Base-by-base conservation (phyloP, 2,888 invertebrate species). In the Lasioglossum zephyrum region DNA sequence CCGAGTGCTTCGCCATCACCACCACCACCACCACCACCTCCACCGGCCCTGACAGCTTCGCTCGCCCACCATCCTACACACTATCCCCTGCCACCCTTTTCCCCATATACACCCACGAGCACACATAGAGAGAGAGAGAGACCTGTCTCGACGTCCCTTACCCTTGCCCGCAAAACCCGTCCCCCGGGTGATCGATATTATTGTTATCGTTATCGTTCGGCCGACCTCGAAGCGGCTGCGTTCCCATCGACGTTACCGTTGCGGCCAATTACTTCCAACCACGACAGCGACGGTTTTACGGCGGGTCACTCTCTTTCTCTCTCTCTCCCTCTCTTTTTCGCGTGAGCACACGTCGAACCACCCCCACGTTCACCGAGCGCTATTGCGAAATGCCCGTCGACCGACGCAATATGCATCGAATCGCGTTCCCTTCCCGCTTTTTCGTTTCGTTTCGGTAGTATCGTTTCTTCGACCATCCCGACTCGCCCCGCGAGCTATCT, bases 171-270 rank as follows among this genome's bases (percentile, higher is more conserved):
- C 77, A 81, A 73, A 87, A 80, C 70, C 39, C 75, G 73, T 80
- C 74, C 85, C 49, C 75, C 72, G 90, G 91, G 91, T 92, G 92
- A 93, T 94, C 93, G 93, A 93, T 92, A 93, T 93, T 92, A 92
- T 92, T 92, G 93, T 93, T 93, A 92, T 93, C 92, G 92, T 93
- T 92, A 91, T 93, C 92, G 91, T 92, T 91, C 90, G 87, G 89
- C 90, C 91, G 87, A 90, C 91, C 90, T 88, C 90, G 87, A 86
- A 84, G 81, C 76, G 80, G 79, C 74, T 73, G 57, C 79, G 77
- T 79, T 82, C 82, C 81, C 86, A 77, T 81, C 84, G 79, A 85
- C 84, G 84, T 88, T 85, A 88, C 84, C 86, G 88, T 86, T 84
- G 81, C 80, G 84, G 82, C 84, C 88, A 86, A 88, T 88, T 88